Base-by-base conservation (phyloP, 2,113 vertebrate species). In the Sebastes schlegelii region DNA sequence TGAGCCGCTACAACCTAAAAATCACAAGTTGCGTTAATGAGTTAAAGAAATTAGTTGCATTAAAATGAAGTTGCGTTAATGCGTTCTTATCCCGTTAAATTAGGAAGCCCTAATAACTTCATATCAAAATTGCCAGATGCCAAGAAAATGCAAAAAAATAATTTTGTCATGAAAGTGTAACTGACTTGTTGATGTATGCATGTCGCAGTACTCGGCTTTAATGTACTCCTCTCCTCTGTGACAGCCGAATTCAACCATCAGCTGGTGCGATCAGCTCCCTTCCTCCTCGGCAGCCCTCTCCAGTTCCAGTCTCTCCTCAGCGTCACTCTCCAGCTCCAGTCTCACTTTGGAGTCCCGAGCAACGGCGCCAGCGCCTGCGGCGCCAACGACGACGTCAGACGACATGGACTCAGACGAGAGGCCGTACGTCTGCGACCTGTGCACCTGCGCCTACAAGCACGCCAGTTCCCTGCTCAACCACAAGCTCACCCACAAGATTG, bases 401-500 rank as follows among this genome's bases (percentile, higher is more conserved):
- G 94, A 94, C 72, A 77, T 90, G 78, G 93, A 93, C 1, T 94
- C 94, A 0, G 96, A 96, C 54, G 93, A 94, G 82, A 92, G 91
- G 45, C 94, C 95, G 51, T 96, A 95, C 52, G 88, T 92, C 76
- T 97, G 97, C 54, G 94, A 96, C 73, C 81, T 94, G 11, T 97
- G 96, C 83, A 95, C 79, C 89, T 95, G 96, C 77, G 94, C 93
- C 46, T 96, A 94, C 89, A 94, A 95, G 80, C 96, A 95, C 0
- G 94, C 94, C 12, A 96, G 95, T 80, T 95, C 94, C 74, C 93
- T 95, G 49, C 90, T 94, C 58, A 97, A 96, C 89, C 95, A 96
- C 88, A 96, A 96, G 82, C 95, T 94, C 87, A 96, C 95, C 26
- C 94, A 96, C 86, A 95, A 94, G 83, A 95, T 93, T 1, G 96